Evolutionary conservation across 1,140 invertebrate species (phyloP), one percentile per base, ranked within the genome.

Genomic region (Bombus confusus): DNA sequence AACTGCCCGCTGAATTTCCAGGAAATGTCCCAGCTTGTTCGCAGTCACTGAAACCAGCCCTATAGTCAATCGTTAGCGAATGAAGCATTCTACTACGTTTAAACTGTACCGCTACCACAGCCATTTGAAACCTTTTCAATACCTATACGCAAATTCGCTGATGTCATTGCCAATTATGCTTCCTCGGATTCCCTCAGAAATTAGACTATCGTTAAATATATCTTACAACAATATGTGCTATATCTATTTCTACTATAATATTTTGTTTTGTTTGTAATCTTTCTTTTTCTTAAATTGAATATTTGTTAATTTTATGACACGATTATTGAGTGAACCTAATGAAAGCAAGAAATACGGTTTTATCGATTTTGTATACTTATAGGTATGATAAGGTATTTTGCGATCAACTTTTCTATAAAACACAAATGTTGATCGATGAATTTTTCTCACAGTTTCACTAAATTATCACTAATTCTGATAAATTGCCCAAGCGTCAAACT

Each of bases 1-100:
- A 95, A 79, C 95, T 95, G n/a, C 94, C 94, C 1, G 95, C 95
- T n/a, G 94, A 95, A 76, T 95, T 95, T 6, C 93, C 94, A 13
- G 94, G 94, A 79, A 95, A 95, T 13, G 91, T 91, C 3, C 94
- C 94, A 25, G 92, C 83, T 10, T 91, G 93, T 68, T 95, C 95
- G 68, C 93, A 95, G 87, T 95, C 95, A 90, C 95, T 95, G 87
- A 91, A 94, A 94, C 91, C 90, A 92, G 88, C 79, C 91, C 91
- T 93, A 91, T n/a, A 85, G 90, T 94, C 86, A 94, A 92, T 93
- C 78, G 88, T 93, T 94, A 93, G 90, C 90, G 83, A 87, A 89
- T 85, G 77, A 80, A 79, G 39, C 34, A 74, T 76, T 86, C 74
- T 41, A 66, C 57, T 41, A 66, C 57, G 22, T 88, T 78, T 71